Percentiles rank a stretch among this genome's conserved stretches.
These are phyloP conservation scores for Bujurquina vittata DNA, from an alignment of 2,113 vertebrate species.

Conservation along the genomic window DNA sequence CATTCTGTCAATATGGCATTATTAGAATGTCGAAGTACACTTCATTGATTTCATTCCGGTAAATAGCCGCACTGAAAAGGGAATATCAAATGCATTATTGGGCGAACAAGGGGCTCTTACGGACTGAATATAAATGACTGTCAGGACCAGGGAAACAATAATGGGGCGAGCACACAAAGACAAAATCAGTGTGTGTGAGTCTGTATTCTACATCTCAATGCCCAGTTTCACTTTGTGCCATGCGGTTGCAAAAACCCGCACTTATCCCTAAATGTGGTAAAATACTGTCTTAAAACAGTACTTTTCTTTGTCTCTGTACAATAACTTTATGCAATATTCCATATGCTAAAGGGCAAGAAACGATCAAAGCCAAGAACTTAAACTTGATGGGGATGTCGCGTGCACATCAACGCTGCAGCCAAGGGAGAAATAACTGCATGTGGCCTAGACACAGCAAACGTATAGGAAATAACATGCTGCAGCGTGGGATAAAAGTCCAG, in stretches of 20 bases:
- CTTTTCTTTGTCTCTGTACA: background rate
- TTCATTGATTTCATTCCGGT: constrained; percentile 6
- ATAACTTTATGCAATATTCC: background rate
- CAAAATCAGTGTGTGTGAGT: background rate
- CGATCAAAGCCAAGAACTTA: background rate
- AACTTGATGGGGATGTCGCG: background rate
- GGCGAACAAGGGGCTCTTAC: background rate
- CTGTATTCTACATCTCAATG: background rate
- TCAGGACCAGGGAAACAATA: background rate
- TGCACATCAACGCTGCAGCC: background rate
- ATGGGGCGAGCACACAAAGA: background rate
- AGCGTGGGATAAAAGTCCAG: background rate
- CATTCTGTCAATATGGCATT: background rate
- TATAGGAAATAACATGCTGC: background rate
- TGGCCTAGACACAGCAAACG: background rate
- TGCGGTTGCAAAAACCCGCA: background rate
- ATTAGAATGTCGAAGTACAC: background rate
- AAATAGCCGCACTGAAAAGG: background rate
- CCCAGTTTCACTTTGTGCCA: background rate
- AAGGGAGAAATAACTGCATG: background rate
- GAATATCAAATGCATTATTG: constrained; percentile 1
- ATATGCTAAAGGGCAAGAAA: background rate
- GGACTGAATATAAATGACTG: background rate
- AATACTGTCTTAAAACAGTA: background rate
- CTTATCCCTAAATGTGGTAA: background rate